phyloP scores from a whole-genome alignment of 1,140 invertebrate species.

The Heliconius eleuchia region DNA sequence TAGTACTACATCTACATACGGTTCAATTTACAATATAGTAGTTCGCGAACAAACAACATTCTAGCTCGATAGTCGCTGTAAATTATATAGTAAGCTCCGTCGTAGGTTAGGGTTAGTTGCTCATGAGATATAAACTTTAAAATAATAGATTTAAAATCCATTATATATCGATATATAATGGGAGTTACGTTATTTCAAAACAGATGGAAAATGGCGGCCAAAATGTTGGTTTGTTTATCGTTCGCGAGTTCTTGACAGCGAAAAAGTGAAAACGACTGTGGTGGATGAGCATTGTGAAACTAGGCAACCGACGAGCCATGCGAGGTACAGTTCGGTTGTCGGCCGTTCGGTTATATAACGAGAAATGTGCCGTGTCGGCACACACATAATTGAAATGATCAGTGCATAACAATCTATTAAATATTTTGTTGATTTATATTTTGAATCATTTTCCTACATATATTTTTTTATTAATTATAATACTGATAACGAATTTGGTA shows the following conservation, averaged over 20 bases:
- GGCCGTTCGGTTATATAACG: slow-evolving; percentile 46
- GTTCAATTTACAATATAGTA: slow-evolving; percentile 54
- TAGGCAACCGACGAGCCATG: slow-evolving; percentile 58
- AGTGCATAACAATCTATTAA: slow-evolving; percentile 36
- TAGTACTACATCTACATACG: slow-evolving; percentile 56
- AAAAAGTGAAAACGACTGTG: slow-evolving; percentile 80
- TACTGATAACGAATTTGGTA: too few species aligned
- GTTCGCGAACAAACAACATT: slow-evolving; percentile 59
- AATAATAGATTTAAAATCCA: slow-evolving; percentile 46
- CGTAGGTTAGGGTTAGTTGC: slow-evolving; percentile 46
- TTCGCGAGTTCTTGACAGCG: slow-evolving; percentile 80
- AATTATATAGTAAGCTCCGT: slow-evolving; percentile 48
- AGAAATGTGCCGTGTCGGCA: slow-evolving; percentile 37
- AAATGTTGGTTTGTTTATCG: slow-evolving; percentile 80
- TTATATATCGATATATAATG: slow-evolving; percentile 41
- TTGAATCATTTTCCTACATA: background rate
- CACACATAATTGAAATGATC: slow-evolving; percentile 31
- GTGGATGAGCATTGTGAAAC: slow-evolving; percentile 76
- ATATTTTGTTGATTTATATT: background rate
- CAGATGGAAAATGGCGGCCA: slow-evolving; percentile 63
- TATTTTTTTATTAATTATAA: background rate
- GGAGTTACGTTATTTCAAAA: slow-evolving; percentile 45
- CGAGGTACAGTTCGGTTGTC: slow-evolving; percentile 45
- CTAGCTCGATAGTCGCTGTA: slow-evolving; percentile 48
- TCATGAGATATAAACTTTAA: slow-evolving; percentile 61